Percentiles rank a stretch among this genome's conserved stretches.
These are phyloP conservation scores for Apostichopus californicus DNA, from an alignment of 35 echinoderm and acorn worm species.

Conservation along the genomic window DNA sequence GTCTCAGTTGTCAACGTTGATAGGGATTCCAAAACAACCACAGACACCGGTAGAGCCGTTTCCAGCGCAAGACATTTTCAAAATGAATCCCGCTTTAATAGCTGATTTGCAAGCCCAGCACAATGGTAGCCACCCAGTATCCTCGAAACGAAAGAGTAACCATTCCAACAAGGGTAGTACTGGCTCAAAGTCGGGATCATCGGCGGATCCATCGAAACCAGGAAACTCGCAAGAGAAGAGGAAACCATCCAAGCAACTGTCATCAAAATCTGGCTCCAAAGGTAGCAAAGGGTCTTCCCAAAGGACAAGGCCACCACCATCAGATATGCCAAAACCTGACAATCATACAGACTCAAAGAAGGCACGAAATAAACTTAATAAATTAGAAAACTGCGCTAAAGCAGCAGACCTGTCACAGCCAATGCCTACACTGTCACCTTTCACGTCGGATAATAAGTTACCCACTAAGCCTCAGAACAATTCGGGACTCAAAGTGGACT, in stretches of 20 bases:
- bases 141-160: background rate
- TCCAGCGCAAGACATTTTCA: constrained; percentile 19
- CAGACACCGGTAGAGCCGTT: constrained; percentile 13
- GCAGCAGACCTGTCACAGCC: constrained; percentile 5
- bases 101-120: background rate
- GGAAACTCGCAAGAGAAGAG: background rate
- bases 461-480: background rate
- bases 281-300: constrained; percentile 1
- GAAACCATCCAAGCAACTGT: background rate
- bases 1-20: constrained; percentile 4
- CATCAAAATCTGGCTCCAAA: background rate
- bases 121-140: background rate
- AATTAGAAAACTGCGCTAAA: background rate
- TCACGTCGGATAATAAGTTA: background rate
- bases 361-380: background rate
- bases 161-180: background rate
- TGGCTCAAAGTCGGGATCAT: background rate
- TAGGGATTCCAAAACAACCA: constrained; percentile 21
- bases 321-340: background rate
- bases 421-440: background rate
- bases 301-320: background rate
- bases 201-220: background rate
- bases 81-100: background rate
- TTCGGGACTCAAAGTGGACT: background rate
- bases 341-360: constrained; percentile 16